Evolutionary conservation across 2,797 vertebrate species (phyloP).

Genomic region (Pyrocephalus nanus): DNA sequence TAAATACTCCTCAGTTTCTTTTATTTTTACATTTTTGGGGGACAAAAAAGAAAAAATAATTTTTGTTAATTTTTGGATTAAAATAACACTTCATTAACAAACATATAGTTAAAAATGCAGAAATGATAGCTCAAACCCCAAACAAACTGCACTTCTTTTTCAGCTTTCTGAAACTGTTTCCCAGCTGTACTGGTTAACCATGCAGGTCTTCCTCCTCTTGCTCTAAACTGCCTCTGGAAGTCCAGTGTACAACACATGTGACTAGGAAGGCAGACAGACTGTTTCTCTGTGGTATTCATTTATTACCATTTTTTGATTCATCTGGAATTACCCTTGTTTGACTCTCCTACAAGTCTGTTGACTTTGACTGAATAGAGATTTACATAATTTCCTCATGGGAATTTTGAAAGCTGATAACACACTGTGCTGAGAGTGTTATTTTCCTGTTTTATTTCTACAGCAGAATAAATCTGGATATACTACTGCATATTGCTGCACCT

Average conservation of each 20-base stretch:
- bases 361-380: constrained; percentile 50
- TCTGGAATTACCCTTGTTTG: constrained; percentile 37
- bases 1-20: background rate
- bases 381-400: constrained; percentile 30
- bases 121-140: background rate
- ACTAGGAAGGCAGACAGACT: background rate
- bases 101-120: background rate
- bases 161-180: background rate
- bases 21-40: background rate
- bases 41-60: background rate
- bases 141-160: background rate
- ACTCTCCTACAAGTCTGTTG: constrained; percentile 37
- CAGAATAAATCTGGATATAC: background rate
- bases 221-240: background rate
- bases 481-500: background rate
- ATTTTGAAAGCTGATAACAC: constrained; percentile 17
- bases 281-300: background rate
- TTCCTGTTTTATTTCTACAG: constrained; percentile 19
- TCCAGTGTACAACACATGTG: background rate
- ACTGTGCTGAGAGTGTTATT: background rate
- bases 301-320: background rate
- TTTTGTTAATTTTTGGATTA: background rate
- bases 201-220: background rate
- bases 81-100: background rate
- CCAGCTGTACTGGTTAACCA: background rate